Evolutionary conservation across 1,140 invertebrate genomes (phyloP).

Genomic region (Drosophila pseudoobscura): DNA sequence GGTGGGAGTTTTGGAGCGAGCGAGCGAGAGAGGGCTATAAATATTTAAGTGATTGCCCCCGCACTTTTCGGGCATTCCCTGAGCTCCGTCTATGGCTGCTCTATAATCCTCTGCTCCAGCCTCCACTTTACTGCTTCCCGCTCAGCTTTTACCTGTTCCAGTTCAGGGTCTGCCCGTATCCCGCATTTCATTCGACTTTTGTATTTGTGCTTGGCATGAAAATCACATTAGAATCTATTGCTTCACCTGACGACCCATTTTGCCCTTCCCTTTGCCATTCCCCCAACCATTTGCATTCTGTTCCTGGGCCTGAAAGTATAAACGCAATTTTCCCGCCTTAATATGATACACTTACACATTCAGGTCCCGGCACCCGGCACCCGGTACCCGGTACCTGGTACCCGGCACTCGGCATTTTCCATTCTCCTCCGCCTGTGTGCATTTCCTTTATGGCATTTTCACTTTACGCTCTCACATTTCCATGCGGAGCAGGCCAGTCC

Average conservation of each 20-base stretch:
- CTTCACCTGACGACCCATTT: constrained; percentile 39
- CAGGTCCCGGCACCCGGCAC: not conserved
- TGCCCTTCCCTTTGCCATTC: not conserved
- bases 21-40: too few relatives aligned
- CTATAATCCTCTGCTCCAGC: too few relatives aligned
- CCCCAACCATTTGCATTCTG: constrained; percentile 32
- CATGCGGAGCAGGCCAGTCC: constrained; percentile 12
- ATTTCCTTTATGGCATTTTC: constrained; percentile 70
- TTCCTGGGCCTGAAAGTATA: not conserved
- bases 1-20: too few relatives aligned
- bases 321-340: constrained; percentile 54
- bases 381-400: too few relatives aligned
- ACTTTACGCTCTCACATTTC: constrained; percentile 31
- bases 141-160: not conserved
- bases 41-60: too few relatives aligned
- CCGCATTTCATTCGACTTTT: constrained; percentile 8
- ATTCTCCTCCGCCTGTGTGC: constrained; percentile 21
- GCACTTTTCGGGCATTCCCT: too few relatives aligned
- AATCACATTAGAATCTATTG: constrained; percentile 61
- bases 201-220: constrained; percentile 40
- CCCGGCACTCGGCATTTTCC: not conserved
- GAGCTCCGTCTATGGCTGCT: too few relatives aligned
- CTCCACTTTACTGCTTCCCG: too few relatives aligned
- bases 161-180: not conserved
- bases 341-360: constrained; percentile 44